These are phyloP conservation scores for Phaethon lepturus DNA, from an alignment of 2,113 vertebrate genomes.

Conservation along the genomic window DNA sequence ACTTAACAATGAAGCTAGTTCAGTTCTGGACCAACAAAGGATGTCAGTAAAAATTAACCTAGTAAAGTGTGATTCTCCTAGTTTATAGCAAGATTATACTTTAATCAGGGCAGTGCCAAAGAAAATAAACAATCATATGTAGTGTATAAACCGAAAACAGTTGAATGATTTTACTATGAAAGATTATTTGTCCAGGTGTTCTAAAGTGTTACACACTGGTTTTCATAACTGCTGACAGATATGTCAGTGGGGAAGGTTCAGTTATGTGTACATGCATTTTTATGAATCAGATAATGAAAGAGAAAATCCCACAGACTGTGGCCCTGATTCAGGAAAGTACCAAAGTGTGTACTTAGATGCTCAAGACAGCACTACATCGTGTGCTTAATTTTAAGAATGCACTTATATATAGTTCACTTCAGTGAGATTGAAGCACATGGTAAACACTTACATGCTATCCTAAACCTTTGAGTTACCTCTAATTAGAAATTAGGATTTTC, in stretches of 20 bases:
- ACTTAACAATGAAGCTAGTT: background rate
- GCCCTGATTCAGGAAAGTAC: background rate
- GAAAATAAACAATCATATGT: constrained; percentile 65
- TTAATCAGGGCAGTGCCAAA: constrained; percentile 45
- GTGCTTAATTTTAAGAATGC: background rate
- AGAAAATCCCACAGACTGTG: background rate
- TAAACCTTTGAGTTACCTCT: background rate
- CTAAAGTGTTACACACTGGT: constrained; percentile 31
- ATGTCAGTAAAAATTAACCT: background rate
- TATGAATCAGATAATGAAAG: background rate
- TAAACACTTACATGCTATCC: background rate
- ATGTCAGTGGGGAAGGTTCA: constrained; percentile 1
- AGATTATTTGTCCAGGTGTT: constrained; percentile 76
- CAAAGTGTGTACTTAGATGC: background rate
- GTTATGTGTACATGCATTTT: background rate
- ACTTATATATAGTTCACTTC: background rate
- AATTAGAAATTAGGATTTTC: background rate
- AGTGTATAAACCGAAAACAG: constrained; percentile 51
- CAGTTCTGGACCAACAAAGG: background rate
- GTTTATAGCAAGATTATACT: constrained; percentile 53
- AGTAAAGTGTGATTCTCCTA: background rate
- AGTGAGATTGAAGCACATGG: background rate
- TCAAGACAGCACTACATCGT: background rate
- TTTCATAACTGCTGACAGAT: constrained; percentile 62
- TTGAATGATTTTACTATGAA: constrained; percentile 57